A percentile compares a stretch with the other conserved stretches of the same genome.
These are phyloP conservation scores for Clarias fuscus DNA, from an alignment of 2,797 vertebrate species.

Conservation along the genomic window DNA sequence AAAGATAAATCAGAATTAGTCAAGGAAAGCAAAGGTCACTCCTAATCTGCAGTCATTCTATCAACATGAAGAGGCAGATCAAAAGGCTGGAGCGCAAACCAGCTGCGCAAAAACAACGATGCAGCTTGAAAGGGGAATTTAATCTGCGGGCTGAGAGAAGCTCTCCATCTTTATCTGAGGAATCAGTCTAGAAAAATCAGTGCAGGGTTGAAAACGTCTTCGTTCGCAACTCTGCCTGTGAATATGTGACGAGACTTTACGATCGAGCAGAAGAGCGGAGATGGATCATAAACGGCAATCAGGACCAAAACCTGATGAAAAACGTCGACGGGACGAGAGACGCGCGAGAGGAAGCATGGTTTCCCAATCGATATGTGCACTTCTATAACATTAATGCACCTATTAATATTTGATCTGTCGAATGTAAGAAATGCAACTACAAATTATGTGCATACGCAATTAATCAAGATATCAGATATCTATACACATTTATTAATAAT, in stretches of 20 bases:
- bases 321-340: background rate
- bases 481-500: too few species aligned
- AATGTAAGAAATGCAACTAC: too few species aligned
- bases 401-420: background rate
- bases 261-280: constrained; percentile 9
- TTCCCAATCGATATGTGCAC: too few species aligned
- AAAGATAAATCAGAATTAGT: constrained; percentile 64
- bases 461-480: too few species aligned
- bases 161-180: background rate
- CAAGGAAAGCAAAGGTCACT: constrained; percentile 67
- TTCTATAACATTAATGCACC: background rate
- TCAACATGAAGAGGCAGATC: constrained; percentile 66
- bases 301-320: background rate
- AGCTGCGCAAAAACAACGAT: background rate
- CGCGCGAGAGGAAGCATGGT: too few species aligned
- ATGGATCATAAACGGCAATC: background rate
- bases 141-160: constrained; percentile 30
- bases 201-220: constrained; percentile 15
- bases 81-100: constrained; percentile 45
- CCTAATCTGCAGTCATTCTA: constrained; percentile 58
- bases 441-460: too few species aligned
- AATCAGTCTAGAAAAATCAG: background rate
- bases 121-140: constrained; percentile 8
- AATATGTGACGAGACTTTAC: constrained; percentile 26
- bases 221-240: constrained; percentile 8